Percentiles rank a stretch among this genome's conserved stretches.
phyloP scores from a whole-genome alignment of 2,888 invertebrate genomes.

The Melanophora roralis region DNA sequence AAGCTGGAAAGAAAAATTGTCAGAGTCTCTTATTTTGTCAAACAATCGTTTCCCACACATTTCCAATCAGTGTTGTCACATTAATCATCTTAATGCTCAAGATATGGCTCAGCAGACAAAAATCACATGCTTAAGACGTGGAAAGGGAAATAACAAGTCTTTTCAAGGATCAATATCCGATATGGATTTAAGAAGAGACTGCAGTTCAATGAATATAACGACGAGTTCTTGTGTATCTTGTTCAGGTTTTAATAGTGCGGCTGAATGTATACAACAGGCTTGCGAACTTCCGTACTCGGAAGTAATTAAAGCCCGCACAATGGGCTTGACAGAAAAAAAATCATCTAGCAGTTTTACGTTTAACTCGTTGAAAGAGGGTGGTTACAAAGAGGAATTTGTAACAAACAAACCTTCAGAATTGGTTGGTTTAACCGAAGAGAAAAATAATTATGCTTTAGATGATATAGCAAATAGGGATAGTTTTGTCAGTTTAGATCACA shows the following conservation, averaged over 20 bases:
- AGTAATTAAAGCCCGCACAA: constrained; percentile 51
- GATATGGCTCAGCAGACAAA: constrained; percentile 68
- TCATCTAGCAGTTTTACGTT: constrained; percentile 62
- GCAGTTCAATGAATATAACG: constrained; percentile 67
- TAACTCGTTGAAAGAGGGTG: constrained; percentile 10
- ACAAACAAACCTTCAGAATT: constrained; percentile 1
- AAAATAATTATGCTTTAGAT: constrained; percentile 4
- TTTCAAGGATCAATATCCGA: constrained; percentile 63
- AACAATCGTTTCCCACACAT: constrained; percentile 67
- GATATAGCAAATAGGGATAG: too few species aligned
- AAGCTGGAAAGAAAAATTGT: constrained; percentile 68
- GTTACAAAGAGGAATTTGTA: constrained; percentile 32
- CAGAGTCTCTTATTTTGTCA: constrained; percentile 66
- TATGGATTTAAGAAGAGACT: constrained; percentile 34
- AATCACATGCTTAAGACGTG: neutral
- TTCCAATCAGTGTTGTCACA: constrained; percentile 66
- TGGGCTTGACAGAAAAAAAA: constrained; percentile 1
- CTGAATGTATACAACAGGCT: constrained; percentile 36
- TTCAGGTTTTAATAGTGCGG: constrained; percentile 59
- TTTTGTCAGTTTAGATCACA: too few species aligned
- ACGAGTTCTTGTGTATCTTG: constrained; percentile 67
- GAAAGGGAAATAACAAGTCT: neutral
- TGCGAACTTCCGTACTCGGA: constrained; percentile 6
- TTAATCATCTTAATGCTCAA: constrained; percentile 60
- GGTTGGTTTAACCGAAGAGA: neutral